phyloP scores from a whole-genome alignment of 23 tunicate species.

The Ascidia mentula region DNA sequence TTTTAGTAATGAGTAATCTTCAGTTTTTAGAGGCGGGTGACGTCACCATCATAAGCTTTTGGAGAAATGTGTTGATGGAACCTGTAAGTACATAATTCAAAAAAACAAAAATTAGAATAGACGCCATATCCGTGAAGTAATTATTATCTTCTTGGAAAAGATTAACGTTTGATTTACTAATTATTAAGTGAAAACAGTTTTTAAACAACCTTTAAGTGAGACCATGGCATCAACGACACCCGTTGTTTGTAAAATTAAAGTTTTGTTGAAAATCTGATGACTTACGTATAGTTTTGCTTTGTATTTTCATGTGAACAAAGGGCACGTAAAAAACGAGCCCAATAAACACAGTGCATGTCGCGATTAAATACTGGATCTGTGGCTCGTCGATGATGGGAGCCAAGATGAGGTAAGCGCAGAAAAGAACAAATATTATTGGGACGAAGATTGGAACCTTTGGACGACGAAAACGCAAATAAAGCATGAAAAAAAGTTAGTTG shows the following conservation, averaged over 20 bases:
- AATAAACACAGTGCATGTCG: constrained; percentile 39
- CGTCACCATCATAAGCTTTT: background rate
- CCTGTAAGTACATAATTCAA: no score
- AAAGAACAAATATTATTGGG: constrained; percentile 70
- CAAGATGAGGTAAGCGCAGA: constrained; percentile 57
- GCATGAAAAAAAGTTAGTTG: no score
- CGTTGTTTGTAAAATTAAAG: no score
- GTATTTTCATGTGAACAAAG: constrained; percentile 58
- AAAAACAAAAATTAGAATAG: background rate
- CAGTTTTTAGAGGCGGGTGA: background rate
- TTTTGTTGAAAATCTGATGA: no score
- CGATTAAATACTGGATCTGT: constrained; percentile 68
- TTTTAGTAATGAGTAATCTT: no score
- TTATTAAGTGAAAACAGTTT: no score
- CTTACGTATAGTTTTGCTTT: constrained; percentile 71
- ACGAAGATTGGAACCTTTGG: constrained; percentile 69
- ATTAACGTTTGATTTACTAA: background rate
- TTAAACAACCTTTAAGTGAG: no score
- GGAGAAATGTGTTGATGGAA: background rate
- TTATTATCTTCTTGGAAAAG: no score
- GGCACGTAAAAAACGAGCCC: constrained; percentile 87
- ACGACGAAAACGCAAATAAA: no score
- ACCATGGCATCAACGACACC: background rate
- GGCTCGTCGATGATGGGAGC: constrained; percentile 89
- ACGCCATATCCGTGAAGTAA: background rate